Evolutionary conservation across 2,888 invertebrate genomes (phyloP).

Genomic region (Syritta pipiens): DNA sequence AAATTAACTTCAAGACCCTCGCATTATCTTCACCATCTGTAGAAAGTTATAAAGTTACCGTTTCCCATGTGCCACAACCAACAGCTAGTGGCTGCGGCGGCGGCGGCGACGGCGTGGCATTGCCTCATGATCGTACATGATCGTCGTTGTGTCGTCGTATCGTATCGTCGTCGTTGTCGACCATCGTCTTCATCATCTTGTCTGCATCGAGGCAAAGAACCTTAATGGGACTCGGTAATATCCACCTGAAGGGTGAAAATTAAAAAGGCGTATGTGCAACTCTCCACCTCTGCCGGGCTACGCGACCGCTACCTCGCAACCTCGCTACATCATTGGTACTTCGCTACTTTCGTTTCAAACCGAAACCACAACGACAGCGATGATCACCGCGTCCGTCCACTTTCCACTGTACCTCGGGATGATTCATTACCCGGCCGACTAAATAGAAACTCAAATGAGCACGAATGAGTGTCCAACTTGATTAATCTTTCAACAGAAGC

Average conservation of each 20-base stretch:
- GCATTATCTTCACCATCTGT: slow-evolving; percentile 33
- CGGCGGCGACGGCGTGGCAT: too few relatives aligned
- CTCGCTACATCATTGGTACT: too few relatives aligned
- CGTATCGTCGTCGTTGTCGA: not conserved
- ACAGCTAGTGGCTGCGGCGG: not conserved
- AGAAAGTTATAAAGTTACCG: slow-evolving; percentile 51
- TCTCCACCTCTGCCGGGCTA: slow-evolving; percentile 15
- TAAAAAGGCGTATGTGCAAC: slow-evolving; percentile 24
- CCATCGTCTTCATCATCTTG: slow-evolving; percentile 11
- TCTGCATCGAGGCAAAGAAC: slow-evolving; percentile 2
- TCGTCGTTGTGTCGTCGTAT: too few relatives aligned
- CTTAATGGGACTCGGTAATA: slow-evolving; percentile 38
- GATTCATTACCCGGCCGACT: slow-evolving; percentile 63
- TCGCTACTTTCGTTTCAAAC: slow-evolving; percentile 66
- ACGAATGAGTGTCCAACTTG: slow-evolving; percentile 68
- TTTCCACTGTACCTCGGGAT: slow-evolving; percentile 58
- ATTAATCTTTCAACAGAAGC: slow-evolving; percentile 69
- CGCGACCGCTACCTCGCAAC: too few relatives aligned
- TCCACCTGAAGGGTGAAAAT: slow-evolving; percentile 62
- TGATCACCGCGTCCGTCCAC: slow-evolving; percentile 58
- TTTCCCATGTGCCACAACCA: slow-evolving; percentile 30
- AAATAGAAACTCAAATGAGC: slow-evolving; percentile 68
- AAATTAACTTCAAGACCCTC: slow-evolving; percentile 23
- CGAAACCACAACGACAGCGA: slow-evolving; percentile 43
- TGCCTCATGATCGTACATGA: slow-evolving; percentile 1